Base-by-base conservation (phyloP, 1,140 invertebrate species). In the Vanessa atalanta region DNA sequence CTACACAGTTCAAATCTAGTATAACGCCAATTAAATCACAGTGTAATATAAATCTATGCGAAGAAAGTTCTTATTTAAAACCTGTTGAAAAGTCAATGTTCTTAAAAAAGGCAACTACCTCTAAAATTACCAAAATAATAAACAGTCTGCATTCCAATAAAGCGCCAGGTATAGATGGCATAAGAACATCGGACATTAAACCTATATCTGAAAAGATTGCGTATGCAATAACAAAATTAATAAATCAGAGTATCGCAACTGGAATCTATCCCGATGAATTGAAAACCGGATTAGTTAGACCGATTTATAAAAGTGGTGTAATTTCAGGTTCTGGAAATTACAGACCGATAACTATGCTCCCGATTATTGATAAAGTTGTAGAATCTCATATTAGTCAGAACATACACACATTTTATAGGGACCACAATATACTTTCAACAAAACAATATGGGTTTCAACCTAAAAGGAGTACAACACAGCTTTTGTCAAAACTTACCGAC, bases 141-240 rank as follows among this genome's bases (percentile, higher is more conserved):
- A 75, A 66, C 50, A 65, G 51, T 16, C 43, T 70, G 15, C 70
- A 71, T 61, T 16, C 47, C 7, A 55, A 61, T 50, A 77, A 70
- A 71, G 69, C 65, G 8, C 50, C 69, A 55, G 69, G 69, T 37
- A 53, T 47, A 64, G 74, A 76, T 64, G 60, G 57, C 11, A 73
- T 77, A 9, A 61, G 76, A 48, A 31, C 64, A 14, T 16, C 47
- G n/a, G 76, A 78, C 15, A 73, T 75, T 15, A 78, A 61, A 70
- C 20, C 9, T n/a, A 48, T 78, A 47, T 57, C 70, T 13, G 37
- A 76, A 63, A n/a, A 51, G 63, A 64, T 73, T 64, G 31, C 31
- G 6, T 5, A 26, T 20, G 23, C 50, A 12, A 72, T 72, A 26
- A 72, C 65, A 14, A 60, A 48, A 57, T 65, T 78, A 16, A 72